phyloP scores from a whole-genome alignment of 2,888 invertebrate genomes.

The Euzophera pinguis region DNA sequence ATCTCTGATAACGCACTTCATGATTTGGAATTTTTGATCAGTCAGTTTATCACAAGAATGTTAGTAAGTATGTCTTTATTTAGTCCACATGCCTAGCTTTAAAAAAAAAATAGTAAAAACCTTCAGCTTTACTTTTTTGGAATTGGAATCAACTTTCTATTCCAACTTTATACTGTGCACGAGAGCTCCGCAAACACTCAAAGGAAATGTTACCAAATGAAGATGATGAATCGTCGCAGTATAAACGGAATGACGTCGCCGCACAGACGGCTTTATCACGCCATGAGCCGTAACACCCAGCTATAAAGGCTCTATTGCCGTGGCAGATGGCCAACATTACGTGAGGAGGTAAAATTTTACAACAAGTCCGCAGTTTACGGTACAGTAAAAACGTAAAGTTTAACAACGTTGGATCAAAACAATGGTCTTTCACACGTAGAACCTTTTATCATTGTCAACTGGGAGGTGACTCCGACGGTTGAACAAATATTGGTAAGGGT shows the following conservation, averaged over 20 bases:
- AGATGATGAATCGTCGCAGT: conserved; percentile 10
- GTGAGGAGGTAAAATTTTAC: background rate
- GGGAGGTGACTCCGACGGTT: conserved; percentile 1
- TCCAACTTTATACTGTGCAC: background rate
- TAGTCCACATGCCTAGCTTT: no score
- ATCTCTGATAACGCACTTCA: no score
- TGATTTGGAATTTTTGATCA: no score
- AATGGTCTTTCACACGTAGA: conserved; percentile 1
- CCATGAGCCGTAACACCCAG: background rate
- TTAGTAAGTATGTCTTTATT: no score
- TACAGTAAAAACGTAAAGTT: background rate
- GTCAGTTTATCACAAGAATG: no score
- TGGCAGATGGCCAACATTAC: background rate
- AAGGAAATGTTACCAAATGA: conserved; percentile 8
- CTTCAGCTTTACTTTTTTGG: no score
- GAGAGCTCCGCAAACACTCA: conserved; percentile 6
- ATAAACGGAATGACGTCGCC: conserved; percentile 4
- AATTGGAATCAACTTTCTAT: background rate
- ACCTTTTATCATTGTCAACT: background rate
- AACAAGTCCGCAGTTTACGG: background rate
- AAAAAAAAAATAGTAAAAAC: no score
- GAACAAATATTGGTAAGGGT: background rate
- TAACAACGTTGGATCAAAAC: background rate
- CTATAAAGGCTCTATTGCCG: background rate
- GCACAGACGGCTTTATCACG: background rate